Evolutionary conservation across 2,888 invertebrate species (phyloP).

Genomic region (Himalopsyche tibetana): DNA sequence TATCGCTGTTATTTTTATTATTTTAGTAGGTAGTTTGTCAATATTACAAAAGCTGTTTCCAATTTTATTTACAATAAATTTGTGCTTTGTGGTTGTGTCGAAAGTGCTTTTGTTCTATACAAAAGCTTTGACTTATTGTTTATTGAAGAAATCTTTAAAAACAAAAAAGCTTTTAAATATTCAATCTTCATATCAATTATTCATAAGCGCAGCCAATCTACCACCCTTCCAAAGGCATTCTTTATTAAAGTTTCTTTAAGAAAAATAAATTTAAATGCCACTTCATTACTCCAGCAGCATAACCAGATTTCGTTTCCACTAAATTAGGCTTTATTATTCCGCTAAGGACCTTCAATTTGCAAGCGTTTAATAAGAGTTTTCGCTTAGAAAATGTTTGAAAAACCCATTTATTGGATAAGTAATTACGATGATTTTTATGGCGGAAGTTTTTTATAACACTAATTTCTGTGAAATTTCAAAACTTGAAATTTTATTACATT

Average conservation of each 20-base stretch:
- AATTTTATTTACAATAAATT: neutral
- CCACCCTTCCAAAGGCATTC: slow-evolving; percentile 20
- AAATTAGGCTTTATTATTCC: slow-evolving; percentile 59
- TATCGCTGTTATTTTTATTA: too few relatives aligned
- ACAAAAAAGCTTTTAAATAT: slow-evolving; percentile 29
- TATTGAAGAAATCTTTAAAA: neutral
- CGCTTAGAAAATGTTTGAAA: slow-evolving; percentile 37
- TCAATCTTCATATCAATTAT: slow-evolving; percentile 37
- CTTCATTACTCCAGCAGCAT: slow-evolving; percentile 52
- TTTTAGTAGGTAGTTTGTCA: too few relatives aligned
- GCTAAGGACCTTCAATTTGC: slow-evolving; percentile 50
- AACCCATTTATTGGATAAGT: slow-evolving; percentile 39
- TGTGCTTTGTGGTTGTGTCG: neutral
- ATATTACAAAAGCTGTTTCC: too few relatives aligned
- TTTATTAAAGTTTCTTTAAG: slow-evolving; percentile 49
- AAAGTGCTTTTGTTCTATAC: neutral
- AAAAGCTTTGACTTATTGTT: neutral
- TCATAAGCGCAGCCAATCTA: slow-evolving; percentile 22
- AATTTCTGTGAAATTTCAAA: slow-evolving; percentile 31
- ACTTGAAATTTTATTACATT: neutral
- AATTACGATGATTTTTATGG: slow-evolving; percentile 45
- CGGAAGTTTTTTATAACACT: slow-evolving; percentile 46
- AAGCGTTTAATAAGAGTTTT: slow-evolving; percentile 51
- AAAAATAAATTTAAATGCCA: slow-evolving; percentile 54
- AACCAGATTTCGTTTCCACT: slow-evolving; percentile 58